Percentiles rank a stretch among this genome's conserved stretches.
Conservation (phyloP, 2,797 vertebrate species). For the Eulemur coronatus region DNA sequence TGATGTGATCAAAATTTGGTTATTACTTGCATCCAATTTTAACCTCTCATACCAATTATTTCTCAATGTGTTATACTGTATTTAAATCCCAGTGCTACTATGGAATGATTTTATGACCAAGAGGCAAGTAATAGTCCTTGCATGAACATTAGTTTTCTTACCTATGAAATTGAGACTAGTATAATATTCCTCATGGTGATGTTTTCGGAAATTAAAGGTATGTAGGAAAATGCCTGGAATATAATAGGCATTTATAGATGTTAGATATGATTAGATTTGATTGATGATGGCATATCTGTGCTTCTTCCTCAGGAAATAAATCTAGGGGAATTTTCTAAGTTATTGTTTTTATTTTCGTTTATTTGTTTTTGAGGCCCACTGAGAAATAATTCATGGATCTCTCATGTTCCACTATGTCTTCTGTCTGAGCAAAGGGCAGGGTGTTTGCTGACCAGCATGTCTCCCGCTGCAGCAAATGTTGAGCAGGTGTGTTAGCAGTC, state of each 20-base stretch:
- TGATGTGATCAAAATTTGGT: neutral
- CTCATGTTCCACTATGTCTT: neutral
- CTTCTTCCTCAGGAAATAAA: neutral
- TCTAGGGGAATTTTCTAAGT: neutral
- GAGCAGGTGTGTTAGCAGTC: neutral
- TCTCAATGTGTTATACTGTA: neutral
- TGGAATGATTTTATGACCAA: neutral
- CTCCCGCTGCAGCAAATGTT: neutral
- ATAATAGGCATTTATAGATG: neutral
- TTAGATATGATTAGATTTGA: neutral
- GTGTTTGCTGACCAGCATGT: neutral
- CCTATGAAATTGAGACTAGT: neutral
- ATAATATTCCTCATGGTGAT: neutral
- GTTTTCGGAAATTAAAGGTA: neutral
- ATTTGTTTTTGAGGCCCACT: neutral
- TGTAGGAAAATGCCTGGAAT: neutral
- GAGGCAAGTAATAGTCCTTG: neutral
- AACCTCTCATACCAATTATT: neutral
- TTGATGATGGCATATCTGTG: neutral
- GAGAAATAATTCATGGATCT: neutral
- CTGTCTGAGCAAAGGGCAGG: neutral
- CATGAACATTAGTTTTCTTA: neutral
- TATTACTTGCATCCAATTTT: neutral
- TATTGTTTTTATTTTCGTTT: neutral
- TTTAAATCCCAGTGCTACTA: neutral